Evolutionary conservation across 2,888 invertebrate genomes (phyloP).

Genomic region (Ethmia dodecea): DNA sequence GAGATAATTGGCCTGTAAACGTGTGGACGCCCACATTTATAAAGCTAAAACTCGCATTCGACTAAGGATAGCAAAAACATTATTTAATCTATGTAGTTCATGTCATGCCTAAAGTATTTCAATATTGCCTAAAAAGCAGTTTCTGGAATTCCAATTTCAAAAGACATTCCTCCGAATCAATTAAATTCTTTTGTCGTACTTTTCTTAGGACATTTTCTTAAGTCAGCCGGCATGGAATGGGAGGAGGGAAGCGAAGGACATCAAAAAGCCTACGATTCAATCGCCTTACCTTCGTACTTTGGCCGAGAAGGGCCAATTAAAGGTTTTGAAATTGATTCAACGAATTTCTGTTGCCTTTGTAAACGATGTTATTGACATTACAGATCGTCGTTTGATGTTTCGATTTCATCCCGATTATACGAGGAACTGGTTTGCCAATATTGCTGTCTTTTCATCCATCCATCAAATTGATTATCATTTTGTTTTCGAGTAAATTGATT

Average conservation of each 20-base stretch:
- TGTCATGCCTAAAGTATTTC: constrained; percentile 6
- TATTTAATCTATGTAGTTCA: too few species aligned
- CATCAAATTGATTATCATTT: too few species aligned
- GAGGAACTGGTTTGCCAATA: too few species aligned
- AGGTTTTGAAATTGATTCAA: constrained; percentile 67
- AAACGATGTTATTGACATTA: constrained; percentile 56
- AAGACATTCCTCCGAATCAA: constrained; percentile 56
- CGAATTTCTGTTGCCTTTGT: constrained; percentile 47
- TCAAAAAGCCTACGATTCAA: constrained; percentile 47
- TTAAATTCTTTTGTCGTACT: constrained; percentile 62
- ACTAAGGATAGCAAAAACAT: not conserved
- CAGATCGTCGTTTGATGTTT: constrained; percentile 43
- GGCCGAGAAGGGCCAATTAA: constrained; percentile 57
- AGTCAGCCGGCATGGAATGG: constrained; percentile 19
- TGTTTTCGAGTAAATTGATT: too few species aligned
- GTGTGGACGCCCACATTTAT: too few species aligned
- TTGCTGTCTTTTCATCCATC: too few species aligned
- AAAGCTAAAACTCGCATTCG: too few species aligned
- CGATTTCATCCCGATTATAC: not conserved
- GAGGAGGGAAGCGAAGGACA: constrained; percentile 29
- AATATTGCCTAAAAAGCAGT: constrained; percentile 5
- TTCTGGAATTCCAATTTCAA: constrained; percentile 16
- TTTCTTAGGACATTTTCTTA: constrained; percentile 53
- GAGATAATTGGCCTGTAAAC: too few species aligned
- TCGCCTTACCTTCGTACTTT: constrained; percentile 38